Evolutionary conservation across 2,113 vertebrate species (phyloP).

Genomic region (Coptodon rendalli): DNA sequence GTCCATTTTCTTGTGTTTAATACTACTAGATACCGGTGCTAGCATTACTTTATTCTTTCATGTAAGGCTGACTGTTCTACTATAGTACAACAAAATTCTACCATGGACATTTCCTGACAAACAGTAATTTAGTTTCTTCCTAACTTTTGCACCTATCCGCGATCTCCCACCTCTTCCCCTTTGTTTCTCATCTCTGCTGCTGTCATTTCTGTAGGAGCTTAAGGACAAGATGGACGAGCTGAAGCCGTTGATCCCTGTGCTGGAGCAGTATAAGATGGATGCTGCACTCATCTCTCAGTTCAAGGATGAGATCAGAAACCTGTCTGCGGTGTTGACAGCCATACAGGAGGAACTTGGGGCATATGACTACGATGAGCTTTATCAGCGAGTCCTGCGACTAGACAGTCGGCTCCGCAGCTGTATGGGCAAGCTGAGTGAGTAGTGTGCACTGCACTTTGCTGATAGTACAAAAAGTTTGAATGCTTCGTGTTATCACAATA

Average conservation of each 20-base stretch:
- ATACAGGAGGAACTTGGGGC: constrained; percentile 97
- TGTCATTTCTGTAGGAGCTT: constrained; percentile 77
- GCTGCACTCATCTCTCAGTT: constrained; percentile 92
- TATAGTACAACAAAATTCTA: neutral
- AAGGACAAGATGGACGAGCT: constrained; percentile 97
- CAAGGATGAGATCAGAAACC: constrained; percentile 96
- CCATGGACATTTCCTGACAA: neutral
- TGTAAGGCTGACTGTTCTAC: neutral
- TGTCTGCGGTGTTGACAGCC: constrained; percentile 84
- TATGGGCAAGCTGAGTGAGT: constrained; percentile 99
- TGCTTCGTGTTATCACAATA: neutral
- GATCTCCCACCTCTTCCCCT: neutral
- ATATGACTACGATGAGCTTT: constrained; percentile 94
- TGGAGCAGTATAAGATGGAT: constrained; percentile 98
- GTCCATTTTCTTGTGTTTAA: neutral
- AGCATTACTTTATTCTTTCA: neutral
- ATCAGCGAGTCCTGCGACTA: constrained; percentile 86
- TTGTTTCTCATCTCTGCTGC: neutral
- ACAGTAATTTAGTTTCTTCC: neutral
- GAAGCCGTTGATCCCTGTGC: constrained; percentile 90
- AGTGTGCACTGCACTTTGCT: neutral
- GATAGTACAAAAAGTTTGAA: neutral
- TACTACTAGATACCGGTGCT: neutral
- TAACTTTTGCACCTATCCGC: neutral
- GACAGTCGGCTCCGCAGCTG: constrained; percentile 91